Evolutionary conservation across 2,888 invertebrate genomes (phyloP), one percentile per base, ranked within the genome.

Genomic region (Nipponacmea schrenckii): DNA sequence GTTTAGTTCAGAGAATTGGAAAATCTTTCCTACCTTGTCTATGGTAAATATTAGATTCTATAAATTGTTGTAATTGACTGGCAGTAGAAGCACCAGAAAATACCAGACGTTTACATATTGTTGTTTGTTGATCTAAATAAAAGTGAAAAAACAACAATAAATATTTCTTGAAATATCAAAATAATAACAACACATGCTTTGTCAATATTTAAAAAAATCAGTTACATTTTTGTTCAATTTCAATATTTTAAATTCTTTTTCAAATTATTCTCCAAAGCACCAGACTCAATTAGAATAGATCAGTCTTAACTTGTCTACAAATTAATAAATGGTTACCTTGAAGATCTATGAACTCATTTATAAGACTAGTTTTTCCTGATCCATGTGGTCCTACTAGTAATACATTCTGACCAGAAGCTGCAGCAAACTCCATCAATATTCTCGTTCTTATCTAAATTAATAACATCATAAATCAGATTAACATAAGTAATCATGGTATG

Each of bases 1-100:
- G n/a, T n/a, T n/a, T n/a, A n/a, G n/a, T n/a, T n/a, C n/a, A n/a
- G n/a, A n/a, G n/a, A n/a, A 39, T 39, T 39, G 39, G 7, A 39
- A 39, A 39, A 39, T 39, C 5, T 10, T 39, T 8, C 62, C 44
- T 64, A 83, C 85, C 88, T 79, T 88, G 88, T 79, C 89, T 82
- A 77, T 89, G 89, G 75, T 86, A 85, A 75, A 89, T 87, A 79
- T 89, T 89, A 12, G 88, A 80, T 69, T 89, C 87, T 31, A 89
- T 80, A 77, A 88, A 89, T 74, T 85, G 84, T 76, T 89, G 88
- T 15, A 89, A 80, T 73, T 89, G 88, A 67, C 77, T 78, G 64
- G 88, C 87, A 20, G 83, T 84, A 8, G 89, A 87, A 1, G 88
- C 83, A 39, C 85, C 87, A 73, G 88, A 88, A 73, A 84, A 88